These are phyloP conservation scores for Danio kyathit DNA, from an alignment of 2,797 vertebrate genomes.

Conservation along the genomic window DNA sequence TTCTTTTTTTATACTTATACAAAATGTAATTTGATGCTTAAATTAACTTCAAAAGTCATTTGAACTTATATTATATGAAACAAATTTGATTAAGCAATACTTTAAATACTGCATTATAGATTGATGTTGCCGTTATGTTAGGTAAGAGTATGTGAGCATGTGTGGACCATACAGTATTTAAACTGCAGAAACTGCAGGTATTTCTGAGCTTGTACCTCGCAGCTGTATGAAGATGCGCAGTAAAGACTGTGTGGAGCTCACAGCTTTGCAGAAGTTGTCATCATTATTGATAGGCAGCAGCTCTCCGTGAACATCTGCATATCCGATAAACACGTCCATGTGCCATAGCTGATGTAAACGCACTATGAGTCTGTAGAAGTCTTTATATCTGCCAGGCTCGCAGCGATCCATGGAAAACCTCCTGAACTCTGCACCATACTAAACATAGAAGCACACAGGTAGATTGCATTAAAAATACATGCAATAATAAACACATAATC, in stretches of 20 bases:
- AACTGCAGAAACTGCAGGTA: neutral
- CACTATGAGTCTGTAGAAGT: constrained; percentile 85
- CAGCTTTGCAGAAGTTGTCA: constrained; percentile 88
- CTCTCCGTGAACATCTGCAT: constrained; percentile 87
- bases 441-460: neutral
- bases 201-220: constrained; percentile 76
- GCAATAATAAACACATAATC: neutral
- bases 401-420: constrained; percentile 86
- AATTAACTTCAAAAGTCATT: no score
- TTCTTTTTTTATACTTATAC: no score
- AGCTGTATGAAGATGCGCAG: constrained; percentile 88
- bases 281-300: constrained; percentile 89
- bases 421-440: constrained; percentile 90
- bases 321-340: constrained; percentile 83
- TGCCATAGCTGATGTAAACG: constrained; percentile 82
- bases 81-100: no score
- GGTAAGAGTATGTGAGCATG: neutral
- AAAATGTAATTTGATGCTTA: no score
- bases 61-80: no score
- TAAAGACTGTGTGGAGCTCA: constrained; percentile 83
- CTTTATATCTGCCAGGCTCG: constrained; percentile 85
- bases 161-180: neutral
- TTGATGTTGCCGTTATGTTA: neutral
- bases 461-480: neutral
- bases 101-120: neutral